Conservation (phyloP, 2,113 vertebrate genomes). For the Hyperopisus bebe region DNA sequence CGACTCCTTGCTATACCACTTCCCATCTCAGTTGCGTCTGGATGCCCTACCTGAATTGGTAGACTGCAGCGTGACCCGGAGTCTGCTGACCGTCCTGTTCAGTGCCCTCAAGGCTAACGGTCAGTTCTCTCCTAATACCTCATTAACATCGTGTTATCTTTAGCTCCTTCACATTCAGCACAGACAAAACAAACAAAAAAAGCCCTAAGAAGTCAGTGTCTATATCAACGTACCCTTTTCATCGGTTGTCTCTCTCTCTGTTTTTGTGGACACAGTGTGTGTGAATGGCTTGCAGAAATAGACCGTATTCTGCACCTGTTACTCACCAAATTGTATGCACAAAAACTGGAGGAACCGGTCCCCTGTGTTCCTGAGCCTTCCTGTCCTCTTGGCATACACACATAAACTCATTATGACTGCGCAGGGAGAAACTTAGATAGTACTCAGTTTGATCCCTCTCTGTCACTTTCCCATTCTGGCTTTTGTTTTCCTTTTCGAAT, state of each 20-base stretch:
- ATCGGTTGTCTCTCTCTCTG: background rate
- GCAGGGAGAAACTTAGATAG: background rate
- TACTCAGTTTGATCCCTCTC: background rate
- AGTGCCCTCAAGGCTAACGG: conserved; percentile 70
- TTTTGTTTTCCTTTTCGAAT: background rate
- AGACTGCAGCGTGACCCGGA: conserved; percentile 65
- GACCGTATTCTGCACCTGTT: background rate
- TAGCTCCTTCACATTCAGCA: background rate
- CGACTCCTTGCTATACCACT: conserved; percentile 69
- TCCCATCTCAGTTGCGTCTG: conserved; percentile 72
- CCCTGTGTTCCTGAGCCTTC: background rate
- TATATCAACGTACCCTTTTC: background rate
- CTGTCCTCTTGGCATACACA: background rate
- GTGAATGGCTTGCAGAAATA: background rate
- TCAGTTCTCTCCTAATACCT: conserved; percentile 34
- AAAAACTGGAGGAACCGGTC: background rate
- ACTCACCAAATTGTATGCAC: background rate
- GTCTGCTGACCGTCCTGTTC: conserved; percentile 67
- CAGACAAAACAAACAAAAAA: background rate
- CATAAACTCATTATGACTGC: background rate
- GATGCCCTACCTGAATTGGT: conserved; percentile 64
- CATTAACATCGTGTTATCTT: background rate
- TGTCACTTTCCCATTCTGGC: background rate
- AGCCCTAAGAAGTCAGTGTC: background rate
- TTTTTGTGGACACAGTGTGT: background rate